A percentile compares a stretch with the other conserved stretches of the same genome.
These are phyloP conservation scores for Baccha elongata DNA, from an alignment of 2,888 invertebrate genomes.

Conservation along the genomic window DNA sequence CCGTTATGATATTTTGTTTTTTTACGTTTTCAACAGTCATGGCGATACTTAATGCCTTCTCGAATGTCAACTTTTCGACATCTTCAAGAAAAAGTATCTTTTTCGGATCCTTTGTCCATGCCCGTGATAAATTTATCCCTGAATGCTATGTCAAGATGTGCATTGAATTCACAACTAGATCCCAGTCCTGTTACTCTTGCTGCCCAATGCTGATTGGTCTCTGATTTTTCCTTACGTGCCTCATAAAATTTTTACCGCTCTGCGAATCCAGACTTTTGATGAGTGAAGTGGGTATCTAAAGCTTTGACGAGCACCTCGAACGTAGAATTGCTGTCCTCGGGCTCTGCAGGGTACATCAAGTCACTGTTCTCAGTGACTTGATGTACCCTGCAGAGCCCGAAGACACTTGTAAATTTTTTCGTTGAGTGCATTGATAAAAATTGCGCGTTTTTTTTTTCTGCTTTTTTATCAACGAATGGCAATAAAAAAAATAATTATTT, in stretches of 20 bases:
- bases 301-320: not conserved
- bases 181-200: not conserved
- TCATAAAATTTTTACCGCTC: not conserved
- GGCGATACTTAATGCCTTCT: constrained; percentile 3
- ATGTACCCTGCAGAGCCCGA: not conserved
- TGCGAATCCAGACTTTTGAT: not conserved
- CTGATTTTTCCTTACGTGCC: not conserved
- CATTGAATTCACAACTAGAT: not conserved
- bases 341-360: not conserved
- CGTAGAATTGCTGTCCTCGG: not conserved
- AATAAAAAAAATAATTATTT: constrained; percentile 20
- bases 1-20: not conserved
- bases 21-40: not conserved
- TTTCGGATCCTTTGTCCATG: not conserved
- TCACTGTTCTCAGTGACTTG: not conserved
- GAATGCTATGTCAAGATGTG: not conserved
- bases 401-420: constrained; percentile 12
- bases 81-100: constrained; percentile 10
- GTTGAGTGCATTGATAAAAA: constrained; percentile 1
- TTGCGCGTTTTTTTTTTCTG: constrained; percentile 2
- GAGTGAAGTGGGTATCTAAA: not conserved
- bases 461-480: not conserved
- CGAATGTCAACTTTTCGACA: not conserved
- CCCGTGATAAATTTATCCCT: constrained; percentile 11
- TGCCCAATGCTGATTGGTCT: not conserved